Conservation (phyloP, 2,113 vertebrate genomes). For the Sphyrna mokarran region DNA sequence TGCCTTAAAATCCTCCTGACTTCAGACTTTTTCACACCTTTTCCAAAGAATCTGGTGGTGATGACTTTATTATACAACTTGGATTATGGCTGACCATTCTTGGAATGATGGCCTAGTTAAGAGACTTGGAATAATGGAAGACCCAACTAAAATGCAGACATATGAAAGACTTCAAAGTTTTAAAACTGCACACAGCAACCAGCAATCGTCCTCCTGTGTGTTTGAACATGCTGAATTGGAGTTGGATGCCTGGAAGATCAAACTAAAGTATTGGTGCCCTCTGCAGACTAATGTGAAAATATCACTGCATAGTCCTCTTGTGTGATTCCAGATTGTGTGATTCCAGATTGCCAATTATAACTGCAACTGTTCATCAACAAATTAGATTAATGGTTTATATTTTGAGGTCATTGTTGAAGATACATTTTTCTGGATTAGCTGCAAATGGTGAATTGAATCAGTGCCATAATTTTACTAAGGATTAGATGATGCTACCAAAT, state of each 20-base stretch:
- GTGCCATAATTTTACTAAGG: constrained; percentile 34
- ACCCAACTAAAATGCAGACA: constrained; percentile 30
- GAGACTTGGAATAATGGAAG: constrained; percentile 20
- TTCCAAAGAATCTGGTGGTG: constrained; percentile 26
- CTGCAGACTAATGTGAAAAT: constrained; percentile 3
- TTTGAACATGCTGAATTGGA: not conserved
- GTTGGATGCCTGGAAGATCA: constrained; percentile 3
- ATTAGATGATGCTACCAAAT: constrained; percentile 21
- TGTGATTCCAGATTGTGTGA: not conserved
- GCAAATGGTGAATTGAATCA: constrained; percentile 27
- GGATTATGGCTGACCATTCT: constrained; percentile 11
- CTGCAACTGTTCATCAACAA: constrained; percentile 14
- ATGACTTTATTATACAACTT: not conserved
- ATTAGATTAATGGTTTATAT: constrained; percentile 16
- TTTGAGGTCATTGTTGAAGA: constrained; percentile 25
- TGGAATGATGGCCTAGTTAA: not conserved
- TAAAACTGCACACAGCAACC: not conserved
- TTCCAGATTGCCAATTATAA: constrained; percentile 29
- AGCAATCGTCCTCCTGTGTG: constrained; percentile 21
- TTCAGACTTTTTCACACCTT: constrained; percentile 25
- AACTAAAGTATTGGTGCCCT: constrained; percentile 26
- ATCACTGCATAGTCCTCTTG: not conserved
- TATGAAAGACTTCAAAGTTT: not conserved
- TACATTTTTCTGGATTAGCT: constrained; percentile 6
- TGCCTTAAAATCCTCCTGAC: constrained; percentile 35